phyloP scores from a whole-genome alignment of 2,113 vertebrate genomes.

The Oxygymnocypris stewartii region DNA sequence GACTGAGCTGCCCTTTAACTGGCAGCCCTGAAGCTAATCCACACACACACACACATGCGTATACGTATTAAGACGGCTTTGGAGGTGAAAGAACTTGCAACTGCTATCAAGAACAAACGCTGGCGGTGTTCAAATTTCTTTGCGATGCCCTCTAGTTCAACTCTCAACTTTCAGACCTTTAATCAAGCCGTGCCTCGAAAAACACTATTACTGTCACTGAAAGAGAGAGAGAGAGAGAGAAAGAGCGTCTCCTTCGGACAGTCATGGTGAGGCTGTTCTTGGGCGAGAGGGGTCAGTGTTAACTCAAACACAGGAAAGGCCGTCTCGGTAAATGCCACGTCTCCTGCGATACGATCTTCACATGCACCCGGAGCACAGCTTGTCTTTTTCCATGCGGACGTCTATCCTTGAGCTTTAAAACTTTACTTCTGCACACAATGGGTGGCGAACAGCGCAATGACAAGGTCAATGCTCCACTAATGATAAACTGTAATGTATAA shows the following conservation, averaged over 20 bases:
- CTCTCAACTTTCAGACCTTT: conserved; percentile 28
- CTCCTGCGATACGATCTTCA: conserved; percentile 26
- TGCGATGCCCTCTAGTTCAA: conserved; percentile 9
- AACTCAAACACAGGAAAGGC: conserved; percentile 43
- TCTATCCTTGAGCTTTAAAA: not conserved
- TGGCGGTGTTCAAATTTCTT: conserved; percentile 7
- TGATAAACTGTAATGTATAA: not conserved
- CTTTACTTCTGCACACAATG: not conserved
- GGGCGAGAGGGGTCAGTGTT: conserved; percentile 38
- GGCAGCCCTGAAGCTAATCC: conserved; percentile 38
- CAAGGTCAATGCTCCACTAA: not conserved
- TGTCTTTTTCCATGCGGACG: conserved; percentile 7
- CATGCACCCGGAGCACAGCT: conserved; percentile 24
- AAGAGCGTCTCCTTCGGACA: not conserved
- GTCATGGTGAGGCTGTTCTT: not conserved
- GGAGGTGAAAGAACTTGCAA: conserved; percentile 26
- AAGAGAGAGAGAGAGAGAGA: conserved; percentile 6
- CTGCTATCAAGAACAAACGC: conserved; percentile 20
- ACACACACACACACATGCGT: conserved; percentile 19
- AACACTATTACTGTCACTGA: not conserved
- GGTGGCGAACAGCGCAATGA: not conserved
- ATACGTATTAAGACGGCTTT: conserved; percentile 15
- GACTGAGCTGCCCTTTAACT: conserved; percentile 45
- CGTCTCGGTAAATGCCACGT: conserved; percentile 26
- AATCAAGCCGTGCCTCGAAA: not conserved